A percentile compares a stretch with the other conserved stretches of the same genome.
Conservation (phyloP, 2,888 invertebrate species). For the Torymus auratus region DNA sequence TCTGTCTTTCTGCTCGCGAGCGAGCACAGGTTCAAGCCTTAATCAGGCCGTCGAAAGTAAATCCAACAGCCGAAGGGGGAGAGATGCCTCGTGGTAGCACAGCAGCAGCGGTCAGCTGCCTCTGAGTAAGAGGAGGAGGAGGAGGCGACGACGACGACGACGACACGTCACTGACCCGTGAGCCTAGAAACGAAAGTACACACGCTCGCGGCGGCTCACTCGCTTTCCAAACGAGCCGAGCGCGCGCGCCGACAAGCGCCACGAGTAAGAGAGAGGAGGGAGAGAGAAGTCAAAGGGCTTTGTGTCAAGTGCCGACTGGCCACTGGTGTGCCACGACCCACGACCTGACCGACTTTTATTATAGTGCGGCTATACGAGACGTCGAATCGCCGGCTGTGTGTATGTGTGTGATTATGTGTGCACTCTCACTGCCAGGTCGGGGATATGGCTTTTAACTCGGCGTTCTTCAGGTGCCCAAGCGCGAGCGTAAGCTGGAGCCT, state of each 20-base stretch:
- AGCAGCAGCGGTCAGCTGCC: background rate
- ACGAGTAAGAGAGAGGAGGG: too few species aligned
- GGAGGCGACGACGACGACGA: background rate
- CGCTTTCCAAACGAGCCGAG: background rate
- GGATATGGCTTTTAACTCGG: too few species aligned
- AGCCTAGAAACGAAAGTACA: slow-evolving; percentile 42
- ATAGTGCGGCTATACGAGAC: background rate
- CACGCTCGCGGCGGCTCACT: background rate
- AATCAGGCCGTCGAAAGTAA: slow-evolving; percentile 48
- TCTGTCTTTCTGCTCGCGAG: background rate
- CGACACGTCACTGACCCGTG: slow-evolving; percentile 11
- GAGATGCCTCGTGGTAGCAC: background rate
- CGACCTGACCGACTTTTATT: slow-evolving; percentile 34
- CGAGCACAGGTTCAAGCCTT: slow-evolving; percentile 3
- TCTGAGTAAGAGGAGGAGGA: too few species aligned
- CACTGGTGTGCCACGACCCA: background rate
- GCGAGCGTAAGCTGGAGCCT: too few species aligned
- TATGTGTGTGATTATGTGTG: background rate
- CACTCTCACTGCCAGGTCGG: too few species aligned
- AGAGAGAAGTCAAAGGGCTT: slow-evolving; percentile 34
- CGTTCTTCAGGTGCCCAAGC: too few species aligned
- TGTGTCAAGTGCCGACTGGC: slow-evolving; percentile 18
- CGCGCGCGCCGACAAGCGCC: background rate
- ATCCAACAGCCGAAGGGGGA: background rate
- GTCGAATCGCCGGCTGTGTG: background rate